Conservation (phyloP, 2,113 vertebrate genomes). For the Cisticola juncidis region DNA sequence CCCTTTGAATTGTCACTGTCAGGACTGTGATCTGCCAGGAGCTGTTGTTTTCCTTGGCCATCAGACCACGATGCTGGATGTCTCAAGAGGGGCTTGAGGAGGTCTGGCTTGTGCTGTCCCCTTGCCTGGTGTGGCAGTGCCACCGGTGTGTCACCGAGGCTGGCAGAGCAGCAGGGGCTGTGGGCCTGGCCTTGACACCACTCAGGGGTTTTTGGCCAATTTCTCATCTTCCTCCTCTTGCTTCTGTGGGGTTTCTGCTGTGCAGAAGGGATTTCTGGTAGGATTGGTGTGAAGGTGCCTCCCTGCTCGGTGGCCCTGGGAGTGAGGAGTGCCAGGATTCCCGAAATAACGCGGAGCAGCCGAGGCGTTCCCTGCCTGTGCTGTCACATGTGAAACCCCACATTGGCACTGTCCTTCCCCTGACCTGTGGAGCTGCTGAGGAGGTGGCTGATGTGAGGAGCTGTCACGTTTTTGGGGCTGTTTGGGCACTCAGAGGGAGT, state of each 20-base stretch:
- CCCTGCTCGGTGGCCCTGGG: neutral
- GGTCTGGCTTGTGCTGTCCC: neutral
- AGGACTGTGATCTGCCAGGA: neutral
- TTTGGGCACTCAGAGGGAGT: neutral
- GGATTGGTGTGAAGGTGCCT: neutral
- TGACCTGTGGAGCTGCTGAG: accelerated
- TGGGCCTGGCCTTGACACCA: neutral
- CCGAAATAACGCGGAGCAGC: too few species aligned
- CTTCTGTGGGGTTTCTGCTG: neutral
- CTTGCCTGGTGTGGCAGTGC: accelerated
- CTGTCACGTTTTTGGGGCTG: accelerated
- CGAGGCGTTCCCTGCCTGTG: neutral
- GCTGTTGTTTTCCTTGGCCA: neutral
- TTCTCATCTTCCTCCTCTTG: neutral
- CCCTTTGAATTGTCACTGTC: accelerated
- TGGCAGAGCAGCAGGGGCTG: neutral
- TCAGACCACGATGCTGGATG: neutral
- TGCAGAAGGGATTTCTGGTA: accelerated
- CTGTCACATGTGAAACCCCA: neutral
- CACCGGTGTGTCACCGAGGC: accelerated
- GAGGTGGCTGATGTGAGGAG: neutral
- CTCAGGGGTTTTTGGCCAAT: neutral
- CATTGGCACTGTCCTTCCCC: neutral
- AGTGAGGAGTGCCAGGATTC: too few species aligned
- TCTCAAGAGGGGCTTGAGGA: neutral